Conservation (phyloP, 2,888 invertebrate genomes). For the Protodeltote pygarga region DNA sequence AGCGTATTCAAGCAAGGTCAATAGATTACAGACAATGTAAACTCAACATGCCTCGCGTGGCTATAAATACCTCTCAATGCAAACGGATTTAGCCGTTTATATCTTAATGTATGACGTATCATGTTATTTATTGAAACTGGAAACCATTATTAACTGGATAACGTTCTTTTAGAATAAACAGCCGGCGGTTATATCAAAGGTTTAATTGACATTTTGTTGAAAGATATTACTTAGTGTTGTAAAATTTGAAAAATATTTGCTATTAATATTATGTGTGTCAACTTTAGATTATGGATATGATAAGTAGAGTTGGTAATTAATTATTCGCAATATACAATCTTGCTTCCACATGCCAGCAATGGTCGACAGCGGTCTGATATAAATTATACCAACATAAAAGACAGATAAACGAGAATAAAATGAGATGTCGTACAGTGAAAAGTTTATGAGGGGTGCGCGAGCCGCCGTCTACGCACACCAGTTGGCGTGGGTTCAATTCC, state of each 20-base stretch:
- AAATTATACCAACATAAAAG: conserved; percentile 75
- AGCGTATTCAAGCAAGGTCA: conserved; percentile 66
- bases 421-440: conserved; percentile 79
- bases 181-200: conserved; percentile 1
- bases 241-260: conserved; percentile 1
- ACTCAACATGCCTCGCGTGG: conserved; percentile 54
- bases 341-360: conserved; percentile 45
- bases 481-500: conserved; percentile 84
- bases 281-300: conserved; percentile 9
- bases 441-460: conserved; percentile 78
- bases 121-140: conserved; percentile 30
- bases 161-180: conserved; percentile 28
- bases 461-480: conserved; percentile 83
- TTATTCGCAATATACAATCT: conserved; percentile 57
- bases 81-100: conserved; percentile 47
- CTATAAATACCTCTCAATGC: conserved; percentile 50
- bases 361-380: conserved; percentile 48
- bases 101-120: conserved; percentile 32
- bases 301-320: conserved; percentile 28
- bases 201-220: conserved; percentile 20
- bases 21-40: conserved; percentile 62
- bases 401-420: conserved; percentile 74
- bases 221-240: conserved; percentile 2
- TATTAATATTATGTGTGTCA: conserved; percentile 12
- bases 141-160: too few relatives aligned